Conservation (phyloP, 2,888 invertebrate genomes). For the Perdita meconis region DNA sequence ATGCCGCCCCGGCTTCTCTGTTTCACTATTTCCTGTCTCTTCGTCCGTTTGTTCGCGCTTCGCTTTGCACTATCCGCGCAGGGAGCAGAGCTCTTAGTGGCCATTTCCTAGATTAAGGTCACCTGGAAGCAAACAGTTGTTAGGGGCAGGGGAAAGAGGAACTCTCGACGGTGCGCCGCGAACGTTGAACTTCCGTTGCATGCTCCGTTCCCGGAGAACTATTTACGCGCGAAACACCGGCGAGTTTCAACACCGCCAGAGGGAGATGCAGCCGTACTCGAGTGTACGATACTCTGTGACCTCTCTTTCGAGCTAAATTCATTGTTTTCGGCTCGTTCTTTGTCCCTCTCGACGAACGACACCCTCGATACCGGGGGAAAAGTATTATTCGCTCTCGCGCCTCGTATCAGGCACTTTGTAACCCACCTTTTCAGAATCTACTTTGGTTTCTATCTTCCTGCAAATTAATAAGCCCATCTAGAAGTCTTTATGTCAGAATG, state of each 20-base stretch:
- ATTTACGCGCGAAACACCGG: slow-evolving; percentile 37
- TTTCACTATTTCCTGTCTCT: neutral
- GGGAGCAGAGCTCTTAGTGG: slow-evolving; percentile 64
- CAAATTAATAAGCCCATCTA: too few relatives aligned
- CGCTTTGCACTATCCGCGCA: slow-evolving; percentile 41
- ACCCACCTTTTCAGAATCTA: too few relatives aligned
- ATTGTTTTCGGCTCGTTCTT: slow-evolving; percentile 14
- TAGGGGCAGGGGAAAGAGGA: slow-evolving; percentile 47
- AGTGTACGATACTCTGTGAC: slow-evolving; percentile 40
- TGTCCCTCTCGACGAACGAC: neutral
- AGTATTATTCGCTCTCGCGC: too few relatives aligned
- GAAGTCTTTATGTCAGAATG: too few relatives aligned
- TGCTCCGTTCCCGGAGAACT: slow-evolving; percentile 43
- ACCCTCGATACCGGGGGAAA: too few relatives aligned
- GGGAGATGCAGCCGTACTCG: neutral
- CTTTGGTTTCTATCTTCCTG: too few relatives aligned
- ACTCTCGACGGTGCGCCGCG: slow-evolving; percentile 17
- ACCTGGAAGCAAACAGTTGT: slow-evolving; percentile 73
- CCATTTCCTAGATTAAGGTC: slow-evolving; percentile 75
- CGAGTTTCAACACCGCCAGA: slow-evolving; percentile 24
- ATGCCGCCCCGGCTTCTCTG: neutral
- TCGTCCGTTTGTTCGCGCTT: slow-evolving; percentile 29
- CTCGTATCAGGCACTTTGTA: neutral
- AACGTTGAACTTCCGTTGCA: slow-evolving; percentile 60
- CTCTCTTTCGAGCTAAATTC: slow-evolving; percentile 23